Evolutionary conservation across 2,797 vertebrate species (phyloP).

Genomic region (Pelodytes ibericus): DNA sequence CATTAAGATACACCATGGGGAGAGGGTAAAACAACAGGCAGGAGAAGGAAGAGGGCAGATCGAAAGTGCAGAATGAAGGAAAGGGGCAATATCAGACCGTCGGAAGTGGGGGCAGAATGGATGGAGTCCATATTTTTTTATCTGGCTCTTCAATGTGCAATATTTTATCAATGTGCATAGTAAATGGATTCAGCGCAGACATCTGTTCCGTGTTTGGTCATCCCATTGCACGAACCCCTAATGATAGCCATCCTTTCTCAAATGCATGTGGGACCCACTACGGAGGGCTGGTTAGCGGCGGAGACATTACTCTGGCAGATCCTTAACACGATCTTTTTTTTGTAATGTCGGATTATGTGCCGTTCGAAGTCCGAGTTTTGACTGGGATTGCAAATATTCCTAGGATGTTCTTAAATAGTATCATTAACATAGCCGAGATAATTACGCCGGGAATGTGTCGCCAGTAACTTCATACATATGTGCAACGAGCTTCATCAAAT

Average conservation of each 20-base stretch:
- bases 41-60: background rate
- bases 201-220: background rate
- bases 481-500: conserved; percentile 56
- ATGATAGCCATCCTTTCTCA: conserved; percentile 1
- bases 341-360: conserved; percentile 40
- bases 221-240: background rate
- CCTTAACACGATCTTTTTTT: conserved; percentile 27
- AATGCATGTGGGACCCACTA: background rate
- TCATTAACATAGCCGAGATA: conserved; percentile 56
- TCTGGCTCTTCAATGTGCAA: background rate
- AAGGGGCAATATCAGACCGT: background rate
- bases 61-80: background rate
- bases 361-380: conserved; percentile 54
- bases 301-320: conserved; percentile 8
- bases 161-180: no score
- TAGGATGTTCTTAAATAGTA: conserved; percentile 54
- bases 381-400: conserved; percentile 55
- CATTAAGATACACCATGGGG: no score
- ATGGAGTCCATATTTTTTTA: background rate
- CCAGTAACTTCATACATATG: conserved; percentile 56
- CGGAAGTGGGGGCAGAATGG: background rate
- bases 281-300: background rate
- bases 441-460: conserved; percentile 52
- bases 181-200: background rate
- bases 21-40: no score